Evolutionary conservation across 2,888 invertebrate species (phyloP).

Genomic region (Eupeodes latifasciatus): DNA sequence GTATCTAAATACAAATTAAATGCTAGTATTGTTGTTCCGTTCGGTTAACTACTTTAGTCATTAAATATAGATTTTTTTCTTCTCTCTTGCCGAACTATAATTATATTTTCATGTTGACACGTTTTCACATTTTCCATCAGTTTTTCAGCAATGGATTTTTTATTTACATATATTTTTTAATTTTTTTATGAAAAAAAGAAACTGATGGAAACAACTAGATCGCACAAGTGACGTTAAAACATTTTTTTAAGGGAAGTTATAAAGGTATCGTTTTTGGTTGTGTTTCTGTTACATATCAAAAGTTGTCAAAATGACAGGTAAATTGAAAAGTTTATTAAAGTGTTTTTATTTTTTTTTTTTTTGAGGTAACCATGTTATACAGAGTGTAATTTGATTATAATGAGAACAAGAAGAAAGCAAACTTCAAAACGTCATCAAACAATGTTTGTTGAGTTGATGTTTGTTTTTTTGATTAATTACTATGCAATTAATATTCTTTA

Average conservation of each 20-base stretch:
- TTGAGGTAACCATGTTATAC: conserved; percentile 10
- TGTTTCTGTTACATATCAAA: background rate
- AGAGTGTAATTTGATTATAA: conserved; percentile 55
- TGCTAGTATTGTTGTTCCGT: conserved; percentile 56
- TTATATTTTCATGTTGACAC: conserved; percentile 78
- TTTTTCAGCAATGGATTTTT: conserved; percentile 26
- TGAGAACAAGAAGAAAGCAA: conserved; percentile 23
- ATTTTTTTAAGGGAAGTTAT: conserved; percentile 50
- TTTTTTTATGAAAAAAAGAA: conserved; percentile 1
- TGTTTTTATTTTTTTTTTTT: conserved; percentile 10
- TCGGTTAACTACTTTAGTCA: conserved; percentile 50
- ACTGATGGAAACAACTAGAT: conserved; percentile 55
- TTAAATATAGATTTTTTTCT: conserved; percentile 56
- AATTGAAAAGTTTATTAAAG: conserved; percentile 57
- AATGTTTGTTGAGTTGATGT: background rate
- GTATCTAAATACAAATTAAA: conserved; percentile 73
- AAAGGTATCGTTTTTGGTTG: conserved; percentile 20
- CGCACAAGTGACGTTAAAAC: conserved; percentile 55
- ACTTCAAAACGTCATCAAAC: conserved; percentile 2
- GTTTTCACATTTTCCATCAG: conserved; percentile 77
- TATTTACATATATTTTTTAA: background rate
- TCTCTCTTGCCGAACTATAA: conserved; percentile 66
- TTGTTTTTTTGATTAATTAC: conserved; percentile 3
- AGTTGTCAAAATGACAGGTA: conserved; percentile 29
- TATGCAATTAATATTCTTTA: background rate